Evolutionary conservation across 2,797 vertebrate genomes (phyloP), one percentile per base, ranked within the genome.

Genomic region (Coendou prehensilis): DNA sequence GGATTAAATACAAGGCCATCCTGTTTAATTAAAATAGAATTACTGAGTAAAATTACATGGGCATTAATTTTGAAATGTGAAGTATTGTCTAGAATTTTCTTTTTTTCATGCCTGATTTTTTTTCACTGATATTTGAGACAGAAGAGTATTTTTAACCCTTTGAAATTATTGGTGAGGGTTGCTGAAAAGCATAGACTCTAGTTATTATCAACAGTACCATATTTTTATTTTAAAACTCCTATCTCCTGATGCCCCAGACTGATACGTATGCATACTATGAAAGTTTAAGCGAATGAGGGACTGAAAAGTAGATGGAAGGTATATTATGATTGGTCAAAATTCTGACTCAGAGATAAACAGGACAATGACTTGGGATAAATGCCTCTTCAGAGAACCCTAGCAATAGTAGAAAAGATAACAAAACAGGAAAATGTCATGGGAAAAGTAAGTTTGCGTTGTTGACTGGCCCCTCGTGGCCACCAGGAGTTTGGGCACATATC

Each of bases 41-140:
- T 75, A 81, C 52, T 61, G 18, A 91, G n/a, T 80, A 86, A 86
- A 82, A 33, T 82, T 56, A 54, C 76, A 50, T 93, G 57, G 63
- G 28, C 41, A 59, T 85, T 91, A n/a, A 64, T 83, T 87, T 93
- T 90, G 47, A 81, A 90, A 54, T 80, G 41, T 87, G 88, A 83
- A 54, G 2, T 47, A 18, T 45, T 81, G 33, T 59, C 45, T 80
- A 71, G 28, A 57, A 41, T 75, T 96, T 95, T 87, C 71, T 92
- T 0, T 59, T 33, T 92, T 50, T 81, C 57, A 37, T 67, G 52
- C 20, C 81, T 41, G 45, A 23, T 79, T 87, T 89, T 41, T 54
- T 85, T 71, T 22, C 54, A 57, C n/a, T 67, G 56, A 11, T 71
- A 23, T 41, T 71, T 89, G 76, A 84, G 45, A 79, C 57, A 20